Evolutionary conservation across 2,888 invertebrate species (phyloP).

Genomic region (Euclidia mi): DNA sequence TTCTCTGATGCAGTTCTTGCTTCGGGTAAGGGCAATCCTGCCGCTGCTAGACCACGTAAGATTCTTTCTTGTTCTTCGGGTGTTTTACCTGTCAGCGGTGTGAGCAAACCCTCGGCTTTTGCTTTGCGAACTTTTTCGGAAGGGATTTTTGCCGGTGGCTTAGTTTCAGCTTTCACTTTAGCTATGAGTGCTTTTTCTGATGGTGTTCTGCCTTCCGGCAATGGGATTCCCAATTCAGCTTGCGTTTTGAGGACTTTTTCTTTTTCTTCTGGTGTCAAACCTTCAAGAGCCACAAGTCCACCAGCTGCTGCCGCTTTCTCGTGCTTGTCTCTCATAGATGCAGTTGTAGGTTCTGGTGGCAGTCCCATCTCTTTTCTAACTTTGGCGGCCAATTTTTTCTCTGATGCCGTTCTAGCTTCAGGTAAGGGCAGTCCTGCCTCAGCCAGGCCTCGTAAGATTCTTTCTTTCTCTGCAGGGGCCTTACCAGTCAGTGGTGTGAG

Average conservation of each 20-base stretch:
- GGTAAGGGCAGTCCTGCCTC: conserved; percentile 12
- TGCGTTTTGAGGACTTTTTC: conserved; percentile 46
- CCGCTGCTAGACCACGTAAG: conserved; percentile 14
- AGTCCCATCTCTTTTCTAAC: conserved; percentile 26
- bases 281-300: conserved; percentile 38
- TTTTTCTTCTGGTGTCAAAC: conserved; percentile 53
- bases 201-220: conserved; percentile 57
- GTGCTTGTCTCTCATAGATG: conserved; percentile 15
- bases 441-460: conserved; percentile 14
- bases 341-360: conserved; percentile 19
- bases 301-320: conserved; percentile 19
- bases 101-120: conserved; percentile 44
- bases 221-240: conserved; percentile 31
- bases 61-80: conserved; percentile 48
- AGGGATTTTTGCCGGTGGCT: neutral
- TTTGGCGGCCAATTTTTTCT: conserved; percentile 36
- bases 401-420: conserved; percentile 20
- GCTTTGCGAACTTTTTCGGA: conserved; percentile 51
- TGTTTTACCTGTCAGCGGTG: conserved; percentile 47
- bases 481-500: conserved; percentile 47
- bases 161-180: too few species aligned
- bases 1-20: conserved; percentile 35
- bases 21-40: conserved; percentile 17
- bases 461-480: conserved; percentile 29
- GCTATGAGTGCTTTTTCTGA: conserved; percentile 52